A percentile compares a stretch with the other conserved stretches of the same genome.
Evolutionary conservation across 2,888 invertebrate genomes (phyloP).

Genomic region (Dastarcus helophoroides): DNA sequence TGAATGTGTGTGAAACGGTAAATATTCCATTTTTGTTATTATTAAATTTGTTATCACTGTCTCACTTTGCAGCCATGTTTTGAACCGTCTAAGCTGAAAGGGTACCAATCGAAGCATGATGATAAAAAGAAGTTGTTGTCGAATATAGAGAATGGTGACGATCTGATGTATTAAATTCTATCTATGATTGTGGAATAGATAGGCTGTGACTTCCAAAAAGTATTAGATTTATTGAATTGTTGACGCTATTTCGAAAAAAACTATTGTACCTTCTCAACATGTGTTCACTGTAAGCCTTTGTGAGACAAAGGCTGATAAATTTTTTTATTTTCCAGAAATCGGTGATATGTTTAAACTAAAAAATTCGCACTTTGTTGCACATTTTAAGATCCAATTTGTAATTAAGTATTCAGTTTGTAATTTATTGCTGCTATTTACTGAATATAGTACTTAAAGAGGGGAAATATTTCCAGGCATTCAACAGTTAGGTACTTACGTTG

Average conservation of each 20-base stretch:
- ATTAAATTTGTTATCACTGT: not conserved
- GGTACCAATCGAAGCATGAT: slow-evolving; percentile 43
- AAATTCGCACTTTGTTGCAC: too few species aligned
- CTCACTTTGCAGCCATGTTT: slow-evolving; percentile 66
- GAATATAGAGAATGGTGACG: slow-evolving; percentile 61
- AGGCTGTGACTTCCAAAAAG: slow-evolving; percentile 35
- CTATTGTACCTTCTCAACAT: not conserved
- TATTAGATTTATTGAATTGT: slow-evolving; percentile 32
- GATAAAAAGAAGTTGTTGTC: slow-evolving; percentile 66
- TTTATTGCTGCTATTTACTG: too few species aligned
- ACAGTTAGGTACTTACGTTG: too few species aligned
- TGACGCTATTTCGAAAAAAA: slow-evolving; percentile 11
- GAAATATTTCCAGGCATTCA: too few species aligned
- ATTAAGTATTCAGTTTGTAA: too few species aligned
- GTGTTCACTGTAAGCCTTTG: too few species aligned
- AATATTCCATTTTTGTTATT: slow-evolving; percentile 28
- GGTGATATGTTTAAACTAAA: too few species aligned
- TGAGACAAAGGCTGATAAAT: too few species aligned
- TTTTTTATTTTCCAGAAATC: too few species aligned
- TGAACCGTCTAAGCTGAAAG: slow-evolving; percentile 55
- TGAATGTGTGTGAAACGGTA: slow-evolving; percentile 89
- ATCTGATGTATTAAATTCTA: slow-evolving; percentile 41
- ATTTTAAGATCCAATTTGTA: too few species aligned
- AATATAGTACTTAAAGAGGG: too few species aligned
- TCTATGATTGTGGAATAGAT: slow-evolving; percentile 19